phyloP scores from a whole-genome alignment of 2,113 vertebrate genomes.

The Nothobranchius furzeri region DNA sequence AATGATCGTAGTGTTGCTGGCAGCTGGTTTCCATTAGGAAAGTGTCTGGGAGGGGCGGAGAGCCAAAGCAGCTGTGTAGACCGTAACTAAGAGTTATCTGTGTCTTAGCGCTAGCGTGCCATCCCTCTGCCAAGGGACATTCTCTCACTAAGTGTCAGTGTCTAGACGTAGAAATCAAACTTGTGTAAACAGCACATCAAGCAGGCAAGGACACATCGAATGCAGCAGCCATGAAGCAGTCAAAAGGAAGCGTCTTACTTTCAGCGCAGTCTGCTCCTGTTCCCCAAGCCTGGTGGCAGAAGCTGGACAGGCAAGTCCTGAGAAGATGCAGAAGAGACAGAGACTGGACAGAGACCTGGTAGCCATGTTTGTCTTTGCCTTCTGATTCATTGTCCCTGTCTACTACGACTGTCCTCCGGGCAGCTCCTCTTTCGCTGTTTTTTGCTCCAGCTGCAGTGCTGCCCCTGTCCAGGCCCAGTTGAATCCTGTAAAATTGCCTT shows the following conservation, averaged over 20 bases:
- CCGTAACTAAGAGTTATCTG: conserved; percentile 32
- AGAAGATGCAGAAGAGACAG: conserved; percentile 68
- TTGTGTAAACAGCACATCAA: neutral
- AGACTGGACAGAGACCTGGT: conserved; percentile 53
- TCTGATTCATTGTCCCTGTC: conserved; percentile 20
- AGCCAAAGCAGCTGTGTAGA: conserved; percentile 45
- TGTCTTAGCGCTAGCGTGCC: conserved; percentile 3
- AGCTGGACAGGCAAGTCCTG: conserved; percentile 38
- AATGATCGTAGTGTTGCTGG: conserved; percentile 38
- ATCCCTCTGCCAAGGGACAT: conserved; percentile 28
- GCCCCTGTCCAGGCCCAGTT: conserved; percentile 42
- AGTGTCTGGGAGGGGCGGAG: conserved; percentile 47
- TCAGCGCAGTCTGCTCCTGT: conserved; percentile 49
- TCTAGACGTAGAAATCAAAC: neutral
- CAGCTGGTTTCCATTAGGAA: conserved; percentile 64
- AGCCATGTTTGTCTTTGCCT: conserved; percentile 64
- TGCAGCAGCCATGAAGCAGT: neutral
- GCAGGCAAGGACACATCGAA: neutral
- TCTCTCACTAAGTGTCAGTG: neutral
- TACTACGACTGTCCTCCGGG: conserved; percentile 44
- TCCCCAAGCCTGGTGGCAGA: conserved; percentile 47
- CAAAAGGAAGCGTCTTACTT: conserved; percentile 59
- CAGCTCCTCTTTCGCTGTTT: conserved; percentile 44
- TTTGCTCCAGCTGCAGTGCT: conserved; percentile 62
- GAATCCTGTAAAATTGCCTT: conserved; percentile 70